phyloP scores from a whole-genome alignment of 53 echinoderm and acorn worm genomes.

The Apostichopus leukothele region DNA sequence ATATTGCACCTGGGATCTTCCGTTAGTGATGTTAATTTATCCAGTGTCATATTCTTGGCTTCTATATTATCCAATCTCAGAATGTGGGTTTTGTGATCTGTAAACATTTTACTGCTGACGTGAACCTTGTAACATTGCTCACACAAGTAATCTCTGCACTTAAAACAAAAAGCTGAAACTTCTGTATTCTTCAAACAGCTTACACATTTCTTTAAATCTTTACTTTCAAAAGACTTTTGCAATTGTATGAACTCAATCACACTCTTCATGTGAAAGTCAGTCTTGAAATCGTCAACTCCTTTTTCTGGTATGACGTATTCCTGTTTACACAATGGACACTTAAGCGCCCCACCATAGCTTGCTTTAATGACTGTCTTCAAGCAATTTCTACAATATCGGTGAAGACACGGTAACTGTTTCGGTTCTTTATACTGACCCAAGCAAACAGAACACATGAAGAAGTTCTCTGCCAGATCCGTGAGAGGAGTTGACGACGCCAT shows the following conservation, averaged over 20 bases:
- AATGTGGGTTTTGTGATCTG: not conserved
- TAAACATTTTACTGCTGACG: not conserved
- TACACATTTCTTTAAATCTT: not conserved
- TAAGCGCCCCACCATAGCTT: not conserved
- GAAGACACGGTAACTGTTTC: conserved; percentile 9
- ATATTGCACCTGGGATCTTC: not conserved
- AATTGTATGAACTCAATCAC: not conserved
- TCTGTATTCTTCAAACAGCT: not conserved
- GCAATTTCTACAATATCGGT: not conserved
- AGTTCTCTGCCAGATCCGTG: not conserved
- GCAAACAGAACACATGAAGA: not conserved
- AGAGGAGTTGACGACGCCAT: not conserved
- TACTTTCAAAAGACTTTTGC: not conserved
- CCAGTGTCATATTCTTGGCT: not conserved
- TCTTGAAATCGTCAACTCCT: not conserved
- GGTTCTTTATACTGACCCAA: not conserved
- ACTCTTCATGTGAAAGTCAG: not conserved
- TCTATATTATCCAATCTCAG: not conserved
- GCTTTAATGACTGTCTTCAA: not conserved
- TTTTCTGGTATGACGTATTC: not conserved
- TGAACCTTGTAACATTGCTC: not conserved
- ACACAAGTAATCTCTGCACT: conserved; percentile 6
- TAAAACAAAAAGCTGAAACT: not conserved
- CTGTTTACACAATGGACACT: not conserved
- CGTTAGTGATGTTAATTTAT: not conserved